phyloP scores from a whole-genome alignment of 2,113 vertebrate genomes.

The Loxodonta africana region DNA sequence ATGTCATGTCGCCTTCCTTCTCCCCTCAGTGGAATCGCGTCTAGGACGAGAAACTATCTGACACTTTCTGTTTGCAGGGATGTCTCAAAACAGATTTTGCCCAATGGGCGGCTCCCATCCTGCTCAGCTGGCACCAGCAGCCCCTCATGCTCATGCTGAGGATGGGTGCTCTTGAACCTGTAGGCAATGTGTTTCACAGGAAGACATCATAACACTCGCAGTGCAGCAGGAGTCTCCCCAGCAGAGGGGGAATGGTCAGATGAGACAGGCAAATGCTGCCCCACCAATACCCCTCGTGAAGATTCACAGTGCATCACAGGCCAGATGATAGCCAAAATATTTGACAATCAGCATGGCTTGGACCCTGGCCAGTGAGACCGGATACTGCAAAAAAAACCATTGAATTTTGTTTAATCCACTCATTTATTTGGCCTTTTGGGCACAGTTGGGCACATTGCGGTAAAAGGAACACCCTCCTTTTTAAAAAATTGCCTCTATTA shows the following conservation, averaged over 20 bases:
- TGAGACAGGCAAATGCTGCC: not conserved
- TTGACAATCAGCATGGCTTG: rapidly evolving
- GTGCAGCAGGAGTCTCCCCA: too few species aligned
- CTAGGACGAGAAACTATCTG: rapidly evolving
- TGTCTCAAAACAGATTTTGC: not conserved
- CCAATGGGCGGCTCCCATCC: not conserved
- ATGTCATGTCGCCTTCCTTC: not conserved
- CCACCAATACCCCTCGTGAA: not conserved
- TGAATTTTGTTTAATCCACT: not conserved
- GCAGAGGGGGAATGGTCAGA: not conserved
- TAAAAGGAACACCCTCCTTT: too few species aligned
- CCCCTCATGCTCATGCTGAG: rapidly evolving
- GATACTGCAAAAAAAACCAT: rapidly evolving
- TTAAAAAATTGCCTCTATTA: not conserved
- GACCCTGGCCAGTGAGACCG: not conserved
- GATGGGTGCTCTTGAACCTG: not conserved
- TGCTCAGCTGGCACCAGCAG: rapidly evolving
- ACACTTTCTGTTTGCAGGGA: not conserved
- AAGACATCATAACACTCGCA: not conserved
- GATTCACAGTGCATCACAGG: not conserved
- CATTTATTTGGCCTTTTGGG: not conserved
- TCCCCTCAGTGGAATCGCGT: not conserved
- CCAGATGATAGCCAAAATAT: rapidly evolving
- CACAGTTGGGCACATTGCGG: too few species aligned
- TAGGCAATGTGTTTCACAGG: not conserved